Evolutionary conservation across 2,113 vertebrate genomes (phyloP).

Genomic region (Halcyon malimbica): DNA sequence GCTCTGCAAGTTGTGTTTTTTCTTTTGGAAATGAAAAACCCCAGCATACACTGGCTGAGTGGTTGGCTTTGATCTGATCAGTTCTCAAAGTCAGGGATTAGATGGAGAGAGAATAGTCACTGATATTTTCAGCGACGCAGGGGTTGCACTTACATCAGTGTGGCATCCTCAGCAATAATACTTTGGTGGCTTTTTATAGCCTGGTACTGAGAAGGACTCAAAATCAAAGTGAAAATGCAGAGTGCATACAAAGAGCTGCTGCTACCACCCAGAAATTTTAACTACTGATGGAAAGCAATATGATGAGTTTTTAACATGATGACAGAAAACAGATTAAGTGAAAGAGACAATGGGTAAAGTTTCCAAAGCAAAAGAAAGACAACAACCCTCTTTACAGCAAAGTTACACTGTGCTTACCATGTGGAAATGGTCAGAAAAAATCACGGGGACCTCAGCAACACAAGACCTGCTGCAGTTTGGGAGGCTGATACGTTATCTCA

Average conservation of each 20-base stretch:
- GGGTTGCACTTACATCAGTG: not conserved
- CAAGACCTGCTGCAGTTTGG: not conserved
- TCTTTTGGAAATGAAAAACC: not conserved
- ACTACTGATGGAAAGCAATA: not conserved
- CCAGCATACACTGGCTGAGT: not conserved
- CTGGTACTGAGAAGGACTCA: not conserved
- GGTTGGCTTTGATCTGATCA: conserved; percentile 6
- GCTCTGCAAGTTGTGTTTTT: not conserved
- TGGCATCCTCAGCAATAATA: not conserved
- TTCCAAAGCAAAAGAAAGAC: not conserved
- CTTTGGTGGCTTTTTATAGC: not conserved
- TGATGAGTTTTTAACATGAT: not conserved
- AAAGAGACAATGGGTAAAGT: not conserved
- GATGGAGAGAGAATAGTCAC: not conserved
- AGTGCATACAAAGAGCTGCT: not conserved
- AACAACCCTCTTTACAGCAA: not conserved
- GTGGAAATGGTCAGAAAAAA: not conserved
- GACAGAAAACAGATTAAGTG: not conserved
- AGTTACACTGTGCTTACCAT: not conserved
- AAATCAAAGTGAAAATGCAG: not conserved
- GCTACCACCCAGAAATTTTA: not conserved
- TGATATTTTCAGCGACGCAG: not conserved
- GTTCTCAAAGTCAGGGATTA: not conserved
- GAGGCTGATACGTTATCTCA: not conserved
- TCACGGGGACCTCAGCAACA: not conserved